These are phyloP conservation scores for Cynoglossus semilaevis DNA, from an alignment of 2,113 vertebrate genomes.

Conservation along the genomic window DNA sequence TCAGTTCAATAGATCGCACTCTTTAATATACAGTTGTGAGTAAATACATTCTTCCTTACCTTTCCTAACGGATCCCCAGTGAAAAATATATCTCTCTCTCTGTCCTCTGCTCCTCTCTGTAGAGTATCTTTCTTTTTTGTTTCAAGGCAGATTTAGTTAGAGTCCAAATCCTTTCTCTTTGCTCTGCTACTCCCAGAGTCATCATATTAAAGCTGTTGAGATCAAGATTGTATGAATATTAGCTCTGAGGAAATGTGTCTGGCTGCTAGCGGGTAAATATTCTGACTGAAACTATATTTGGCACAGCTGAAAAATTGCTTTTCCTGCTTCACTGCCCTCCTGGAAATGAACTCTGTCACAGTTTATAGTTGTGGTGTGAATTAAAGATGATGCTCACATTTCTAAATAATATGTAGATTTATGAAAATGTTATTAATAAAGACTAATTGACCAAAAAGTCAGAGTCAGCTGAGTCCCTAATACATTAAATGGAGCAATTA, in stretches of 20 bases:
- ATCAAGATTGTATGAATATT: slow-evolving; percentile 28
- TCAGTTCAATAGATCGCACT: too few species aligned
- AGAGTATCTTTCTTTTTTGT: background rate
- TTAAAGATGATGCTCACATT: slow-evolving; percentile 53
- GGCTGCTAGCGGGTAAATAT: slow-evolving; percentile 19
- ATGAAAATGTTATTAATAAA: slow-evolving; percentile 69
- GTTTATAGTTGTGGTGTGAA: slow-evolving; percentile 49
- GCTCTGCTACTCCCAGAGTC: slow-evolving; percentile 3
- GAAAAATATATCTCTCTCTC: background rate
- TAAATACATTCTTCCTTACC: background rate
- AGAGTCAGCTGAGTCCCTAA: slow-evolving; percentile 65
- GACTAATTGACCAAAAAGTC: slow-evolving; percentile 70
- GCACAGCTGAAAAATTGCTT: slow-evolving; percentile 50
- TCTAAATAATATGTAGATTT: slow-evolving; percentile 60
- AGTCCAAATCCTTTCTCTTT: slow-evolving; percentile 1
- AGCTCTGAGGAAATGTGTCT: slow-evolving; percentile 33
- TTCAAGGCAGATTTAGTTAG: background rate
- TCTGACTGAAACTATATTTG: slow-evolving; percentile 43
- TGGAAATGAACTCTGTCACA: slow-evolving; percentile 56
- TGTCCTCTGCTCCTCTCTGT: background rate
- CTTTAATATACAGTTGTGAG: background rate
- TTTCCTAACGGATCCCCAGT: background rate
- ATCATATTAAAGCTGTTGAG: slow-evolving; percentile 13
- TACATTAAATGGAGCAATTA: slow-evolving; percentile 67
- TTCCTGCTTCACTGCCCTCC: slow-evolving; percentile 41